These are phyloP conservation scores for Myotis yumanensis DNA, from an alignment of 2,113 vertebrate genomes.

Conservation along the genomic window DNA sequence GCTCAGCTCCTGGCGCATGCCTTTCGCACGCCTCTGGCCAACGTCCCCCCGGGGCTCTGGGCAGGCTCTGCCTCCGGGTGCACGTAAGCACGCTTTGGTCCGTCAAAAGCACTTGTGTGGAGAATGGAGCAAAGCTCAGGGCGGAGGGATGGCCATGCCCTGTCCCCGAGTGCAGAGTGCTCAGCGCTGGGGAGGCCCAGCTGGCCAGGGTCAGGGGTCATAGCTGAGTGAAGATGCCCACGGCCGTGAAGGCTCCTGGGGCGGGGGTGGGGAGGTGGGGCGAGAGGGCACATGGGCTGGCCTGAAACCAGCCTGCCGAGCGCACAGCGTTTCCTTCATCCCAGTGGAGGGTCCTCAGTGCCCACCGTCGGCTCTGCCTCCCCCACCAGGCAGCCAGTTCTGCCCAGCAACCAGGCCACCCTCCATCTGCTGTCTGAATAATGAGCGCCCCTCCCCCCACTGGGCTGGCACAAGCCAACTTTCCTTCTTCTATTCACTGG, in stretches of 20 bases:
- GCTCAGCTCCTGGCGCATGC: rapidly evolving
- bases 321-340: not conserved
- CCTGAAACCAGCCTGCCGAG: not conserved
- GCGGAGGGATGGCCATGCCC: not conserved
- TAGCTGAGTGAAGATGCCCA: not conserved
- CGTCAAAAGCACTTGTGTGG: not conserved
- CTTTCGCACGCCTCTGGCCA: not conserved
- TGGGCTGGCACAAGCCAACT: conserved; percentile 84
- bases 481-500: conserved; percentile 83
- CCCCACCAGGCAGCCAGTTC: conserved; percentile 51
- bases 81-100: too few relatives aligned
- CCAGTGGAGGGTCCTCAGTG: not conserved
- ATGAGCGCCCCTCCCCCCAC: conserved; percentile 71
- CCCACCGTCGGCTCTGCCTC: not conserved
- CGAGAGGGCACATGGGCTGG: too few relatives aligned
- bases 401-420: conserved; percentile 86
- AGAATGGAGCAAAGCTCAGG: not conserved
- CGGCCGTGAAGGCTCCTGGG: not conserved
- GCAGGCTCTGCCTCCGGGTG: not conserved
- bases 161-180: not conserved
- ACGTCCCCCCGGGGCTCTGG: not conserved
- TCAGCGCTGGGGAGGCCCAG: rapidly evolving
- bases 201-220: too few relatives aligned
- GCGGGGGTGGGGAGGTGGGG: not conserved
- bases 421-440: conserved; percentile 88